A percentile compares a stretch with the other conserved stretches of the same genome.
phyloP scores from a whole-genome alignment of 2,113 vertebrate species.

The Montifringilla adamsi region DNA sequence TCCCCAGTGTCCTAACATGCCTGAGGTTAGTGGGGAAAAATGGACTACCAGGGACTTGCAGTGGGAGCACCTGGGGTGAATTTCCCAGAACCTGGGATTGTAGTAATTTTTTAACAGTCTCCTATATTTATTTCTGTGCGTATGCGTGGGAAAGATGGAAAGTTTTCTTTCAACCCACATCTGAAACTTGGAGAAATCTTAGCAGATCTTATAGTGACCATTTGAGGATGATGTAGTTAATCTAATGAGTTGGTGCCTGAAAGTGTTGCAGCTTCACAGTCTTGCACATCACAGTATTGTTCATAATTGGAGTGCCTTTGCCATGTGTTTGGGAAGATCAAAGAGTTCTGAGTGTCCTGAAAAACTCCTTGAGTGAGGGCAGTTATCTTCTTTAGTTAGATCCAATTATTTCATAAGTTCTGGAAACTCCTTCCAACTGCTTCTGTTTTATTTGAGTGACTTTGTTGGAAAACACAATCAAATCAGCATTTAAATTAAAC shows the following conservation, averaged over 20 bases:
- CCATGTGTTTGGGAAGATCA: neutral
- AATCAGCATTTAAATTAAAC: neutral
- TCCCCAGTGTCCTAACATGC: neutral
- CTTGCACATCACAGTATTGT: neutral
- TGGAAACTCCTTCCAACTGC: neutral
- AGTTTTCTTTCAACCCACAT: neutral
- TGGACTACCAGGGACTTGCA: neutral
- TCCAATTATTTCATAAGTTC: neutral
- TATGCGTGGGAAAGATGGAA: neutral
- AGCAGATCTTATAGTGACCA: neutral
- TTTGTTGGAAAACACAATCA: neutral
- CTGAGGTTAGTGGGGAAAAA: neutral
- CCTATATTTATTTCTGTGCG: neutral
- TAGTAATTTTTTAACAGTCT: neutral
- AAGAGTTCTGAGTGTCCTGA: neutral
- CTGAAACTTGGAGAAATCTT: neutral
- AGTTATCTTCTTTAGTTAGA: neutral
- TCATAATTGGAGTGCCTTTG: neutral
- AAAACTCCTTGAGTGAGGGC: neutral
- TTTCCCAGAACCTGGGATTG: neutral
- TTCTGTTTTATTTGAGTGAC: neutral
- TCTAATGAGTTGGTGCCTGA: neutral
- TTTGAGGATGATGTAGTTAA: neutral
- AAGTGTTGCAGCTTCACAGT: neutral
- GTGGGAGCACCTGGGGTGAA: neutral